Conservation (phyloP, 2,888 invertebrate genomes). For the Odontomyia ornata region DNA sequence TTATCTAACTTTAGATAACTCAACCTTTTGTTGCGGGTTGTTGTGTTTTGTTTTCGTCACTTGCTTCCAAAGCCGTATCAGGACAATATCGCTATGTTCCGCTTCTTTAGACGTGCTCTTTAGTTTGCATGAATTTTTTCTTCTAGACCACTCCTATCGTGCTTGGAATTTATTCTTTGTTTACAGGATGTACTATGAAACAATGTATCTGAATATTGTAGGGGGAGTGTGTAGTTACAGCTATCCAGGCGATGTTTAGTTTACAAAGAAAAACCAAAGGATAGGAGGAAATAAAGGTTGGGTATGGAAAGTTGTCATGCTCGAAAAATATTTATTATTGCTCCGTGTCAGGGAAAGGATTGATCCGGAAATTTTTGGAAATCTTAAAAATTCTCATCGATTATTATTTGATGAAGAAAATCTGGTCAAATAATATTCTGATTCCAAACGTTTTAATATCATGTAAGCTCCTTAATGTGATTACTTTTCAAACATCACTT, state of each 20-base stretch:
- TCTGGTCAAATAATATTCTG: no score
- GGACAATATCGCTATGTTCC: not conserved
- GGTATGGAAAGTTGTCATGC: no score
- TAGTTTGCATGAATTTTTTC: not conserved
- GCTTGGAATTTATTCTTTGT: constrained; percentile 6
- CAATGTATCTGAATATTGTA: not conserved
- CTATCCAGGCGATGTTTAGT: not conserved
- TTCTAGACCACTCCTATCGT: not conserved
- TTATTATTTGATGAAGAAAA: no score
- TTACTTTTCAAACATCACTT: no score
- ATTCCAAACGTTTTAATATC: no score
- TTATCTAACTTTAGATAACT: constrained; percentile 41
- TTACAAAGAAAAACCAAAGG: no score
- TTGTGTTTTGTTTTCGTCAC: constrained; percentile 16
- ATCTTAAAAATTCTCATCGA: no score
- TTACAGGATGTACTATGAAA: constrained; percentile 14
- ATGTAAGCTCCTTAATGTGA: no score
- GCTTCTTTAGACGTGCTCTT: constrained; percentile 10
- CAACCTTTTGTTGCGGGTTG: constrained; percentile 21
- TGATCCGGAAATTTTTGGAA: no score
- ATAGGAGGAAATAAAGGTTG: no score
- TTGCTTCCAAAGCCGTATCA: not conserved
- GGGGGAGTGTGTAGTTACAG: not conserved
- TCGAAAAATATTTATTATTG: no score
- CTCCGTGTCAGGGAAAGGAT: no score